Base-by-base conservation (phyloP, 23 tunicate genomes). In the Botrylloides violaceus region DNA sequence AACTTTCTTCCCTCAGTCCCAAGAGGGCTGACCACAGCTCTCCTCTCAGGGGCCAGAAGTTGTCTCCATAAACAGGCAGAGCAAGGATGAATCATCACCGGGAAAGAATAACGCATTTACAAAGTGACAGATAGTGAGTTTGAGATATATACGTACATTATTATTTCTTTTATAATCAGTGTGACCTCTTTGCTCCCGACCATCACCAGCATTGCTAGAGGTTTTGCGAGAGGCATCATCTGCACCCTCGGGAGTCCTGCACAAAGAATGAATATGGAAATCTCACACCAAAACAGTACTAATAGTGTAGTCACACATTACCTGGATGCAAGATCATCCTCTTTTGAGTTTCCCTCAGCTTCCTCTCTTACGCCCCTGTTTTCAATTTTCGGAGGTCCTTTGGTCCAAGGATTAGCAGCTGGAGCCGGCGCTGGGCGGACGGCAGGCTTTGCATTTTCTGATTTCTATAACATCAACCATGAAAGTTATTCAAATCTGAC, bases 171-270 rank as follows among this genome's bases (percentile, higher is more conserved):
- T 4, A 25, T 22, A 21, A 19, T 33, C 35, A 28, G 19, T 28
- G 19, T 19, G 0, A 15, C 18, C 74, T 68, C 57, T 24, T 68
- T 68, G 61, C 43, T 85, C 94, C 5, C 94, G 79, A 12, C 94
- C 94, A 62, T 85, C 94, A 23, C 94, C 94, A n/a, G 32, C 74
- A 68, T 36, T 43, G 7, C 38, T 43, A 26, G 27, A 32, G n/a
- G 32, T 68, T 5, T 25, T 37, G 9, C 58, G 74, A 4, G 58
- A 23, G 15, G 21, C 57, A 49, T 74, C 85, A 0, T 83, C 84
- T 1, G 95, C 86, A 15, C 95, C 95, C 53, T 87, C 95, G 6
- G 86, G 95, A 28, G 48, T 80, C 68, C 94, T 85, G 48, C 18
- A 71, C 49, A 48, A 48, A 19, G 15, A 15, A 15, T 48, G 56